Evolutionary conservation across 2,797 vertebrate species (phyloP).

Genomic region (Chromobotia macracanthus): DNA sequence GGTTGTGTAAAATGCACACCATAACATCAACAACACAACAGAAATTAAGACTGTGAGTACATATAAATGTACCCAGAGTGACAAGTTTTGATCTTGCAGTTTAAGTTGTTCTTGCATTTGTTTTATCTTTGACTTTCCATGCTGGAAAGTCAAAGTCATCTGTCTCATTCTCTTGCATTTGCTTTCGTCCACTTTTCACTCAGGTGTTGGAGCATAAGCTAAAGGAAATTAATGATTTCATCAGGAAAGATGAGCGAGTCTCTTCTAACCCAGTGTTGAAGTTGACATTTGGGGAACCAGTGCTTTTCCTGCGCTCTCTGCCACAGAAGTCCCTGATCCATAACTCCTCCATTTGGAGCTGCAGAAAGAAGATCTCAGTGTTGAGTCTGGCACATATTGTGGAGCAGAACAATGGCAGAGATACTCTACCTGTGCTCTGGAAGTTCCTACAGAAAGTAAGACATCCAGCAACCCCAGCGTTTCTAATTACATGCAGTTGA

Average conservation of each 20-base stretch:
- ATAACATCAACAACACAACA: too few relatives aligned
- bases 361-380: constrained; percentile 81
- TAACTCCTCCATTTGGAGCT: constrained; percentile 87
- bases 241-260: constrained; percentile 84
- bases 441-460: constrained; percentile 88
- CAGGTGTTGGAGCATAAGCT: constrained; percentile 82
- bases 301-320: too few relatives aligned
- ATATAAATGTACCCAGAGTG: too few relatives aligned
- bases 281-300: constrained; percentile 84
- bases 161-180: too few relatives aligned
- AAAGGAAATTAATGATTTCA: constrained; percentile 72
- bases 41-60: too few relatives aligned
- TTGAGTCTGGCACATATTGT: constrained; percentile 84
- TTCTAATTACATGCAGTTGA: not conserved
- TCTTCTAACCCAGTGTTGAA: constrained; percentile 84
- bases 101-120: too few relatives aligned
- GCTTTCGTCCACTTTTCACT: constrained; percentile 19
- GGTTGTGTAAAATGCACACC: too few relatives aligned
- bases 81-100: too few relatives aligned
- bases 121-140: too few relatives aligned
- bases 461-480: not conserved
- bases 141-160: too few relatives aligned
- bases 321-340: constrained; percentile 74
- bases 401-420: constrained; percentile 83
- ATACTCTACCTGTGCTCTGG: constrained; percentile 85